Evolutionary conservation across 1,140 invertebrate genomes (phyloP).

Genomic region (Latrodectus geometricus): DNA sequence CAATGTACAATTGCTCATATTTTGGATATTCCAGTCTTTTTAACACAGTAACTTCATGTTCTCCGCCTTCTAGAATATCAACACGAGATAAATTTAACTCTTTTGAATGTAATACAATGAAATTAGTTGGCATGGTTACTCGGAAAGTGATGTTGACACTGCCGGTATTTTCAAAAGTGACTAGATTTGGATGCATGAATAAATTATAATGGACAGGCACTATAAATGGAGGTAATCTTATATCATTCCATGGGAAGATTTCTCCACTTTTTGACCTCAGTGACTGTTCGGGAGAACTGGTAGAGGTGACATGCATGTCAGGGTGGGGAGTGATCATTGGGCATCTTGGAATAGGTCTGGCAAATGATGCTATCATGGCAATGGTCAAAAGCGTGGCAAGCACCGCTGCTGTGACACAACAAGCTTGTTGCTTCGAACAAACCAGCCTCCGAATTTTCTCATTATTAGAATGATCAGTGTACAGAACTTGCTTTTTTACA

Average conservation of each 20-base stretch:
- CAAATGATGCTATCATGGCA: conserved; percentile 89
- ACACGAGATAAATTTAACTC: conserved; percentile 89
- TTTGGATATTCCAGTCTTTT: conserved; percentile 83
- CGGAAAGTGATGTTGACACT: conserved; percentile 70
- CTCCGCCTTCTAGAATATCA: conserved; percentile 43
- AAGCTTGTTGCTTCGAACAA: conserved; percentile 86
- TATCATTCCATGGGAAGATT: conserved; percentile 89
- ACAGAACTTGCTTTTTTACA: conserved; percentile 79
- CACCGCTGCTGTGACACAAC: conserved; percentile 81
- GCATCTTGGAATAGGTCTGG: conserved; percentile 75
- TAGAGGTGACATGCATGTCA: conserved; percentile 1
- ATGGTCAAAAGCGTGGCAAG: conserved; percentile 83
- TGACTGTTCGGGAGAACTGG: not conserved
- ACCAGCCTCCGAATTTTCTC: conserved; percentile 79
- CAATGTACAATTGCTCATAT: conserved; percentile 87
- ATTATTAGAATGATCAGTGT: conserved; percentile 72
- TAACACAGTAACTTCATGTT: conserved; percentile 72
- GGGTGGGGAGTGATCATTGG: conserved; percentile 12
- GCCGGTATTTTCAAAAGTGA: conserved; percentile 85
- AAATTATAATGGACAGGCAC: conserved; percentile 88
- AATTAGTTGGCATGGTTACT: conserved; percentile 85
- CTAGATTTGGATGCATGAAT: conserved; percentile 92
- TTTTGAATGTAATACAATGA: conserved; percentile 90
- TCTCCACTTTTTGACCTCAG: conserved; percentile 74
- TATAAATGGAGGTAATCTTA: conserved; percentile 83